A percentile compares a stretch with the other conserved stretches of the same genome.
Conservation (phyloP, 2,888 invertebrate genomes). For the Pammene aurita region DNA sequence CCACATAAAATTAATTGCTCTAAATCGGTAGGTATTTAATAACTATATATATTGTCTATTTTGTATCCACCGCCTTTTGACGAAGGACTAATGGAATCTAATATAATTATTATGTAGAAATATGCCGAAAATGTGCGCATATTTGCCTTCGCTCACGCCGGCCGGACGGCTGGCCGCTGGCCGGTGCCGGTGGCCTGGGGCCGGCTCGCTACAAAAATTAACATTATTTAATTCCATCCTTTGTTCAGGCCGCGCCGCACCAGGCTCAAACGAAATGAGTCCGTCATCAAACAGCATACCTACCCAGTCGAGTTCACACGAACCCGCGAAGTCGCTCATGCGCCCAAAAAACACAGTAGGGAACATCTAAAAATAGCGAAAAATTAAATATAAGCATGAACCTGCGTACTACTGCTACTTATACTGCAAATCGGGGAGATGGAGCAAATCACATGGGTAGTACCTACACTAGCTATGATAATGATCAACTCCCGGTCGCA, state of each 20-base stretch:
- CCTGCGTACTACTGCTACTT: too few species aligned
- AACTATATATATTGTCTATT: neutral
- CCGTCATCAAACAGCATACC: conserved; percentile 10
- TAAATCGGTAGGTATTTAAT: conserved; percentile 27
- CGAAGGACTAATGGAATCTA: conserved; percentile 4
- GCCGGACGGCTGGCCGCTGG: neutral
- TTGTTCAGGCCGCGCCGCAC: neutral
- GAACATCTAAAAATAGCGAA: too few species aligned
- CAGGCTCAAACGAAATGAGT: neutral
- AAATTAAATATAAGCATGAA: too few species aligned
- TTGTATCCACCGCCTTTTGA: conserved; percentile 15
- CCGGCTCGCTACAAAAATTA: conserved; percentile 18
- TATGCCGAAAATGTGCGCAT: conserved; percentile 8
- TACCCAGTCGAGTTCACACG: neutral
- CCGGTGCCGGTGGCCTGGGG: neutral
- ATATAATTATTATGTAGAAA: conserved; percentile 17
- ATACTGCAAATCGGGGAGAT: too few species aligned
- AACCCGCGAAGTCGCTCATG: neutral
- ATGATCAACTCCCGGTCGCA: too few species aligned
- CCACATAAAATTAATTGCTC: conserved; percentile 12
- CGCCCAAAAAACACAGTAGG: too few species aligned
- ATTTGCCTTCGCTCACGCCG: neutral
- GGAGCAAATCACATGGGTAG: too few species aligned
- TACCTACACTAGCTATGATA: too few species aligned
- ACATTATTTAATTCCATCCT: conserved; percentile 20